A percentile compares a stretch with the other conserved stretches of the same genome.
phyloP scores from a whole-genome alignment of 2,797 vertebrate genomes.

The Micromesistius poutassou region DNA sequence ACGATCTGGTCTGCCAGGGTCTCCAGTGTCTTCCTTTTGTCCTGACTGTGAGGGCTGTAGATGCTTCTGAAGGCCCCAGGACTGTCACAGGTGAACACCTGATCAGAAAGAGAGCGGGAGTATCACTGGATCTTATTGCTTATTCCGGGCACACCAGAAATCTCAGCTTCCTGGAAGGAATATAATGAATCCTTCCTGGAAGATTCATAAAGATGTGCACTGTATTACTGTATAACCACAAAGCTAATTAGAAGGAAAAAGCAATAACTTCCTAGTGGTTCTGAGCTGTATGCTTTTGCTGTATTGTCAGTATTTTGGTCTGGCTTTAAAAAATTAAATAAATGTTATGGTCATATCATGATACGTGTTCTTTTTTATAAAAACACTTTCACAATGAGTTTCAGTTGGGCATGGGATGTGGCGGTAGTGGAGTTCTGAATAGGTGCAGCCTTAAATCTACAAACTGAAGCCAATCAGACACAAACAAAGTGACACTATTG shows the following conservation, averaged over 20 bases:
- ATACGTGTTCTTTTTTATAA: no score
- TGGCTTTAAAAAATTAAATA: no score
- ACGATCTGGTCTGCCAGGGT: constrained; percentile 86
- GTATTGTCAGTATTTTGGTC: no score
- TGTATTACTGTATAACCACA: background rate
- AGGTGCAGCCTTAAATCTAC: no score
- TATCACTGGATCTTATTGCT: background rate
- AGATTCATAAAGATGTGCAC: background rate
- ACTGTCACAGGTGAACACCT: constrained; percentile 91
- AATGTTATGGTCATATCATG: no score
- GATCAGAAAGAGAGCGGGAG: background rate
- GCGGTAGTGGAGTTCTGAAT: no score
- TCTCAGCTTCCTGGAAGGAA: background rate
- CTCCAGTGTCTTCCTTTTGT: constrained; percentile 76
- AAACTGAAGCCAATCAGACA: no score
- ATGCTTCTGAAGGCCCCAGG: constrained; percentile 85
- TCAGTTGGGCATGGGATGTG: no score
- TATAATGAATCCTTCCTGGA: background rate
- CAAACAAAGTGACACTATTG: no score
- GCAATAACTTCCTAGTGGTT: no score
- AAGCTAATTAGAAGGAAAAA: background rate
- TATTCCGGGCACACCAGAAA: no score
- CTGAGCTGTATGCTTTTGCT: no score
- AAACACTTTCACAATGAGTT: background rate
- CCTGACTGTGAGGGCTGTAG: constrained; percentile 80